Base-by-base conservation (phyloP, 2,113 vertebrate species). In the Neoarius graeffei region DNA sequence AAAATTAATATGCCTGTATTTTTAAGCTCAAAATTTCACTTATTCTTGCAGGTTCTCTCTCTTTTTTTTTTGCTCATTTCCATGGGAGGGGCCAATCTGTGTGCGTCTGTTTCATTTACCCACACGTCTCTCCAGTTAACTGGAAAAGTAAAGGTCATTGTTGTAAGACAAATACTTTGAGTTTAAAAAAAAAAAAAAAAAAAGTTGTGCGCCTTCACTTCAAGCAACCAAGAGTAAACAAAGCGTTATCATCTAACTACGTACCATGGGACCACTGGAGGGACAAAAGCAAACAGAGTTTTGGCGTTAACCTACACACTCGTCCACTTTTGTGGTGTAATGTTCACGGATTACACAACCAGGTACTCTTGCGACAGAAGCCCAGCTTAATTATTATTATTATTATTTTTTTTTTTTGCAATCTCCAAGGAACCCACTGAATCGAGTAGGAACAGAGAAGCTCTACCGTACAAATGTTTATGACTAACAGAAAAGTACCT, bases 191-290 rank as follows among this genome's bases (percentile, higher is more conserved):
- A 57, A 81, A n/a, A 79, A 88, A 86, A 48, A 79, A 85, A 23
- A 85, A 54, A 83, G 66, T 89, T 59, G 80, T 83, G 89, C 42
- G 42, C 85, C 91, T 91, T 93, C 88, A 93, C 85, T 89, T 73
- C 81, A 84, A 69, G 60, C 83, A 91, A 90, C 52, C 88, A 87
- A 91, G 86, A 83, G 83, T 84, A 89, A 90, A 94, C 89, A 93
- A 90, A 91, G 91, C 89, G 93, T 93, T 94, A 93, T 94, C 84
- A 93, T 88, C 82, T 67, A 88, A 94, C 90, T 93, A 94, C 91
- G 81, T 66, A 60, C 59, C 77, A 71, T 60, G 66, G 54, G 85
- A 59, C 79, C 80, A 50, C 15, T 56, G 76, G n/a, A 84, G 80
- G 87, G 85, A 81, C 59, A 67, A 35, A 77, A 89, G 88, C 52